These are phyloP conservation scores for Eupsilia transversa DNA, from an alignment of 2,888 invertebrate species.

Conservation along the genomic window DNA sequence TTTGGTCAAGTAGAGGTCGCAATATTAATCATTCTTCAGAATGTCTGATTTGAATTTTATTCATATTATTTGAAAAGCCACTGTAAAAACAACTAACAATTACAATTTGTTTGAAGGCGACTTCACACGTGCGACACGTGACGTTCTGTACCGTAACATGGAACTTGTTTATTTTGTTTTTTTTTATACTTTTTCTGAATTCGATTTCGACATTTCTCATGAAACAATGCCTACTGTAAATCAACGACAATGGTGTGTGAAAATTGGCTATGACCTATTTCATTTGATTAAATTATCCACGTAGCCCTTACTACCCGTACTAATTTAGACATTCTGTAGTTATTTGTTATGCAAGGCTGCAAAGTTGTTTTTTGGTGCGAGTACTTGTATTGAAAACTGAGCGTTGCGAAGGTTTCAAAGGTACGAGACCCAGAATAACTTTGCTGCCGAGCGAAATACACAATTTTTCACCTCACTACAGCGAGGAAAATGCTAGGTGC, in stretches of 20 bases:
- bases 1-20: conserved; percentile 10
- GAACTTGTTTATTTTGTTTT: not conserved
- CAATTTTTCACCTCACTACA: too few species aligned
- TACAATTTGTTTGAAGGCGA: not conserved
- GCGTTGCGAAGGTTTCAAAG: too few species aligned
- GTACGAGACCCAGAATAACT: too few species aligned
- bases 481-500: too few species aligned
- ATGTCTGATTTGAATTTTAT: not conserved
- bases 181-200: not conserved
- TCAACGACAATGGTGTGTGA: not conserved
- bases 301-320: not conserved
- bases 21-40: not conserved
- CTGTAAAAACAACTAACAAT: not conserved
- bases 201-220: not conserved
- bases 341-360: too few species aligned
- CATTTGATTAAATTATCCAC: too few species aligned
- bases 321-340: too few species aligned
- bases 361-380: too few species aligned
- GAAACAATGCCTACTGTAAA: conserved; percentile 1
- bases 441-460: too few species aligned
- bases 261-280: not conserved
- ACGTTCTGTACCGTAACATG: not conserved
- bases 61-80: not conserved
- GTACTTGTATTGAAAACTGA: too few species aligned
- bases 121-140: not conserved